Percentiles rank a stretch among this genome's conserved stretches.
These are phyloP conservation scores for Ichneumoninae sp. DNA, from an alignment of 2,888 invertebrate species.

Conservation along the genomic window DNA sequence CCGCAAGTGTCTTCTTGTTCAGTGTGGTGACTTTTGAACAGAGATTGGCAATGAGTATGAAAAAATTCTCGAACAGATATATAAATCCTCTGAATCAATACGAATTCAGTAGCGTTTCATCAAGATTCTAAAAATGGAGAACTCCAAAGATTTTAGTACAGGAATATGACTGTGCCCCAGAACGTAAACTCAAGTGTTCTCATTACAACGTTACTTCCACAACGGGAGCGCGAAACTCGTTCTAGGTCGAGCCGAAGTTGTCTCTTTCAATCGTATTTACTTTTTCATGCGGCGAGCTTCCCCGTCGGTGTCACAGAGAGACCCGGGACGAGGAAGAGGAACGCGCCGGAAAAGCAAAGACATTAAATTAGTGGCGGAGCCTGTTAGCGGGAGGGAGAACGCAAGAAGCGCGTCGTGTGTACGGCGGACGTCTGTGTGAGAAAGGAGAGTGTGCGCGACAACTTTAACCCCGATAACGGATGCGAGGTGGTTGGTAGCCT, in stretches of 20 bases:
- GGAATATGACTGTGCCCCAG: not conserved
- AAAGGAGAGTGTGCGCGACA: conserved; percentile 61
- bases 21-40: not conserved
- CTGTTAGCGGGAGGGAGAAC: not conserved
- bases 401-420: conserved; percentile 13
- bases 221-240: not conserved
- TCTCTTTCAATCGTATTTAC: not conserved
- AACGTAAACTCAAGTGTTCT: not conserved
- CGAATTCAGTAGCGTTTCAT: too few relatives aligned
- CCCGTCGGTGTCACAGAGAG: not conserved
- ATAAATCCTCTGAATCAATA: too few relatives aligned
- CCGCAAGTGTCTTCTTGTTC: too few relatives aligned
- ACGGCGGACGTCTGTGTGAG: conserved; percentile 10
- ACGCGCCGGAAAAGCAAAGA: conserved; percentile 18
- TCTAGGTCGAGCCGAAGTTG: not conserved
- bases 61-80: not conserved
- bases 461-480: conserved; percentile 72
- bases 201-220: not conserved
- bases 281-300: not conserved
- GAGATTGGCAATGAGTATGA: not conserved
- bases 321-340: not conserved
- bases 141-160: not conserved
- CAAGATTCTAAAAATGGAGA: too few relatives aligned
- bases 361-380: conserved; percentile 6
- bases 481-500: conserved; percentile 58